phyloP scores from a whole-genome alignment of 2,888 invertebrate genomes.

The Drosophila niveifrons region DNA sequence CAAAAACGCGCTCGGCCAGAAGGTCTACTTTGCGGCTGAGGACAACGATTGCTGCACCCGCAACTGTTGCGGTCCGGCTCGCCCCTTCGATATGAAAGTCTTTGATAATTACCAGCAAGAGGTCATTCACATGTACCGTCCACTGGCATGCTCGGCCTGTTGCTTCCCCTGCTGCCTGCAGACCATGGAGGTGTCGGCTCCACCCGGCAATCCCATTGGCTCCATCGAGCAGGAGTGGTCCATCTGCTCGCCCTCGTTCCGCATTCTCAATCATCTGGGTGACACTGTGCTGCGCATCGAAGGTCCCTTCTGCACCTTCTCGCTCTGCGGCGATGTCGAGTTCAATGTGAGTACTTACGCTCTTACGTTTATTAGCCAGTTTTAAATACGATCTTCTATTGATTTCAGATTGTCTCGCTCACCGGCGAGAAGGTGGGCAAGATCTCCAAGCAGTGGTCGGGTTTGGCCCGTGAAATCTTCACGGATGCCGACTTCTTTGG shows the following conservation, averaged over 20 bases:
- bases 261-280: constrained; percentile 90
- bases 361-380: neutral
- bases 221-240: constrained; percentile 92
- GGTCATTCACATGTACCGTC: constrained; percentile 94
- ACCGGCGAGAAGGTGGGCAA: constrained; percentile 93
- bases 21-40: constrained; percentile 92
- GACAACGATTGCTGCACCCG: constrained; percentile 94
- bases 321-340: constrained; percentile 93
- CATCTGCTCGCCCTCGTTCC: constrained; percentile 90
- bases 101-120: constrained; percentile 93
- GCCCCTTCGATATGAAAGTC: constrained; percentile 95
- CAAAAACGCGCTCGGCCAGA: constrained; percentile 92
- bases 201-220: constrained; percentile 90
- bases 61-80: constrained; percentile 92
- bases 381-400: neutral
- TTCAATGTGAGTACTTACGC: constrained; percentile 88
- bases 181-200: constrained; percentile 91
- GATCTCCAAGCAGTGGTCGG: constrained; percentile 96
- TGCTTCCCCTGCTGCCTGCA: constrained; percentile 95
- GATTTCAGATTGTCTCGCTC: constrained; percentile 89
- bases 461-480: constrained; percentile 92
- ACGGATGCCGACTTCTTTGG: constrained; percentile 96
- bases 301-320: constrained; percentile 92
- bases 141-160: constrained; percentile 93
- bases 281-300: constrained; percentile 92